A percentile compares a stretch with the other conserved stretches of the same genome.
Conservation (phyloP, 2,113 vertebrate genomes). For the Epinephelus lanceolatus region DNA sequence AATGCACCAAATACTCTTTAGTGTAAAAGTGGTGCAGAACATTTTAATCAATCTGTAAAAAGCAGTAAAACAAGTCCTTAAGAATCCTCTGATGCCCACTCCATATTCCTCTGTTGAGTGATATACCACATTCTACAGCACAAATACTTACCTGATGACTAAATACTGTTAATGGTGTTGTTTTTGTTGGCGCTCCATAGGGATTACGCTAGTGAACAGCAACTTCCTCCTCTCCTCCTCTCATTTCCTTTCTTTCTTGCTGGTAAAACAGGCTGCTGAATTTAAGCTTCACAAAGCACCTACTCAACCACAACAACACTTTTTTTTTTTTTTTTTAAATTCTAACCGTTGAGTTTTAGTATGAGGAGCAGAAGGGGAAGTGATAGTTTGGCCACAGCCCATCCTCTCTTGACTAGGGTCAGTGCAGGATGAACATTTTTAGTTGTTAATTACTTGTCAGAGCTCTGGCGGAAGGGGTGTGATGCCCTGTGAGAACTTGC, state of each 20-base stretch:
- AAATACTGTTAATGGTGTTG: background rate
- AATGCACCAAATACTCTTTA: background rate
- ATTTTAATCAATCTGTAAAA: background rate
- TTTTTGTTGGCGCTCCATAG: background rate
- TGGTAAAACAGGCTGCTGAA: background rate
- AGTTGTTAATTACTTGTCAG: too few relatives aligned
- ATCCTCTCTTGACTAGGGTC: background rate
- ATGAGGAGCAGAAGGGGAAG: background rate
- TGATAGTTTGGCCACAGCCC: background rate
- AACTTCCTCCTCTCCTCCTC: background rate
- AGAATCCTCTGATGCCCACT: background rate
- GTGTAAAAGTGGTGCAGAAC: background rate
- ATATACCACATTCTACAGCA: background rate
- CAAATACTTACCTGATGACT: background rate
- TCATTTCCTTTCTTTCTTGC: constrained; percentile 32
- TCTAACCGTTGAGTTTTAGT: background rate
- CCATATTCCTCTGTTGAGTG: background rate
- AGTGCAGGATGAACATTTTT: background rate
- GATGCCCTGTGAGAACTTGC: too few relatives aligned
- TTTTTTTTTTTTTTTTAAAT: background rate
- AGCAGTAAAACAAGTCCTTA: background rate
- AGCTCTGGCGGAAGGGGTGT: too few relatives aligned
- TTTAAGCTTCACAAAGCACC: background rate
- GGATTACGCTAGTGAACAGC: background rate
- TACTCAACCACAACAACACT: background rate